Conservation (phyloP, 1,140 invertebrate species). For the Cecropterus lyciades region DNA sequence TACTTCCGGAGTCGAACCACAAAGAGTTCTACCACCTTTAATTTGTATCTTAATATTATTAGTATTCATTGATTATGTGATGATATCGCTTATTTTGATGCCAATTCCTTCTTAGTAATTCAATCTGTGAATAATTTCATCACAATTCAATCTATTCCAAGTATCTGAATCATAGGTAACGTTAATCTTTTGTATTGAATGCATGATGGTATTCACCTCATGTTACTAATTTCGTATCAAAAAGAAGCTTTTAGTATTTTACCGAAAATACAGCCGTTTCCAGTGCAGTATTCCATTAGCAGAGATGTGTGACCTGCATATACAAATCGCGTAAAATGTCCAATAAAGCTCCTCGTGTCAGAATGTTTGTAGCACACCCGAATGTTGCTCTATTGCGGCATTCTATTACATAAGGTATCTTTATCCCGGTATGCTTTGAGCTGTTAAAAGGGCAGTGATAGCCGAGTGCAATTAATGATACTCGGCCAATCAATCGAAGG, state of each 20-base stretch:
- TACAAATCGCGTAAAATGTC: slow-evolving; percentile 1
- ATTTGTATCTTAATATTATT: too few relatives aligned
- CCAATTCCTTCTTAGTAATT: not conserved
- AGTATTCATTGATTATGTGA: not conserved
- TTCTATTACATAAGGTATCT: slow-evolving; percentile 9
- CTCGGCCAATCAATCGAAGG: too few relatives aligned
- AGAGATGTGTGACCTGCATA: slow-evolving; percentile 1
- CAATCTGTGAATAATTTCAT: slow-evolving; percentile 12
- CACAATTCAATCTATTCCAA: slow-evolving; percentile 10
- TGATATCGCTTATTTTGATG: not conserved
- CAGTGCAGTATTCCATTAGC: slow-evolving; percentile 5
- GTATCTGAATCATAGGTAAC: slow-evolving; percentile 11
- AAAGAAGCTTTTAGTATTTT: not conserved
- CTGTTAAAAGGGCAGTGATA: too few relatives aligned
- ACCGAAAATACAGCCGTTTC: not conserved
- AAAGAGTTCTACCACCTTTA: too few relatives aligned
- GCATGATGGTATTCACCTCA: not conserved
- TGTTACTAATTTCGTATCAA: not conserved
- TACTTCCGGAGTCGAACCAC: too few relatives aligned
- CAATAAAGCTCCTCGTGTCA: not conserved
- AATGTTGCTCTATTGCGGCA: slow-evolving; percentile 12
- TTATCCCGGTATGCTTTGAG: not conserved
- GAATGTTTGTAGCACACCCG: not conserved
- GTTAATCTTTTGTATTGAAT: not conserved
- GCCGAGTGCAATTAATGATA: too few relatives aligned